phyloP scores from a whole-genome alignment of 2,797 vertebrate genomes.

The Heterohyrax brucei region DNA sequence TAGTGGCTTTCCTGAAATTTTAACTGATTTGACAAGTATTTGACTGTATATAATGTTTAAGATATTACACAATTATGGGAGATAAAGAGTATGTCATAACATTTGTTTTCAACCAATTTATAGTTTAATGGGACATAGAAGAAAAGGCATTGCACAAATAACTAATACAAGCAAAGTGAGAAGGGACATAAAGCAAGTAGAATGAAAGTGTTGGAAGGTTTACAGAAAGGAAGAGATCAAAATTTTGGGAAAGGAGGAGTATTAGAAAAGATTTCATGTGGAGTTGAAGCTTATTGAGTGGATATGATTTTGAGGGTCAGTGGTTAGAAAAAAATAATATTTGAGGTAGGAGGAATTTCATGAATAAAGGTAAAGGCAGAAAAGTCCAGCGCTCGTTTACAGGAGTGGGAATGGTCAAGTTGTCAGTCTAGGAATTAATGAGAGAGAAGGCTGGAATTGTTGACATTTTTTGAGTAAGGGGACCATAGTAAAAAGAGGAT shows the following conservation, averaged over 20 bases:
- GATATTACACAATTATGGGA: constrained; percentile 37
- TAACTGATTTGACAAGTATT: constrained; percentile 67
- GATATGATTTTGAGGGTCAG: constrained; percentile 14
- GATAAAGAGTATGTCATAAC: constrained; percentile 14
- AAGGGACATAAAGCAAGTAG: constrained; percentile 19
- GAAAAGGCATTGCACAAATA: constrained; percentile 15
- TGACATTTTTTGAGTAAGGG: background rate
- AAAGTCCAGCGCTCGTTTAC: constrained; percentile 3
- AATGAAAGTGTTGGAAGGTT: constrained; percentile 51
- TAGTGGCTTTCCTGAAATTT: constrained; percentile 60
- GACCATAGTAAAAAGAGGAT: constrained; percentile 4
- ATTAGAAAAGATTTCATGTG: constrained; percentile 11
- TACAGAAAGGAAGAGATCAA: background rate
- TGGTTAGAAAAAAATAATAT: constrained; percentile 51
- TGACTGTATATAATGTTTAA: constrained; percentile 49
- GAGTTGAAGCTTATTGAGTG: constrained; percentile 37
- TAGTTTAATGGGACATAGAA: constrained; percentile 22
- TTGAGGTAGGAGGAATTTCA: constrained; percentile 22
- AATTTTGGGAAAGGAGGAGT: constrained; percentile 30
- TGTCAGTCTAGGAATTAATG: constrained; percentile 17
- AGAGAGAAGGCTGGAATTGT: constrained; percentile 31
- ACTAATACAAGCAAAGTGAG: constrained; percentile 40
- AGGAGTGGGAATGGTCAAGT: background rate
- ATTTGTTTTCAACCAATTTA: constrained; percentile 55
- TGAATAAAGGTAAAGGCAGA: constrained; percentile 45